Conservation (phyloP, 2,113 vertebrate species). For the Otolemur garnettii region DNA sequence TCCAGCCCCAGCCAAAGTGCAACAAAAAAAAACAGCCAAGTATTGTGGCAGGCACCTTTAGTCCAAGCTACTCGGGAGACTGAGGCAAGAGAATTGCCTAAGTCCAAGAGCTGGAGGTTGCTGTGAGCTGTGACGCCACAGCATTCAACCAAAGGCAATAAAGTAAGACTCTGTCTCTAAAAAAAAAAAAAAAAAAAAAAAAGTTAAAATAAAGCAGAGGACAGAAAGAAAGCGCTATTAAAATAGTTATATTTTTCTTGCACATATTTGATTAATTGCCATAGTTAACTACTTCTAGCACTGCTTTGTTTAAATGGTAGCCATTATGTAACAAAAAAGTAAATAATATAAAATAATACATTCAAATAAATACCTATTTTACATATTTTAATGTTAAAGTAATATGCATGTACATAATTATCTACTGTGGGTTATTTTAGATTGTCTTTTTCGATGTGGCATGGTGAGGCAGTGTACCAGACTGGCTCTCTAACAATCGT, state of each 20-base stretch:
- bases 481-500: not conserved
- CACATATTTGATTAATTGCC: not conserved
- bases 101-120: no score
- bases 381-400: constrained; percentile 8
- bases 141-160: no score
- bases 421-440: not conserved
- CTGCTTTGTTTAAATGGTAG: constrained; percentile 1
- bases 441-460: not conserved
- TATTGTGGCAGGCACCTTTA: no score
- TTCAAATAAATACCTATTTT: not conserved
- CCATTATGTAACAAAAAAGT: constrained; percentile 3
- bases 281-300: not conserved
- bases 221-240: not conserved
- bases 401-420: not conserved
- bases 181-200: not conserved
- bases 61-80: no score
- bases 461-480: not conserved
- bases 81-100: no score
- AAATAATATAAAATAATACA: not conserved
- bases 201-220: not conserved
- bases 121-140: no score
- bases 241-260: not conserved
- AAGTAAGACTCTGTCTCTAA: no score
- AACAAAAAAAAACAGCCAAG: no score
- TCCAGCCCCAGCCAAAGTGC: no score